Percentiles rank a stretch among this genome's conserved stretches.
phyloP scores from a whole-genome alignment of 1,140 invertebrate genomes.

The Conus betulinus region DNA sequence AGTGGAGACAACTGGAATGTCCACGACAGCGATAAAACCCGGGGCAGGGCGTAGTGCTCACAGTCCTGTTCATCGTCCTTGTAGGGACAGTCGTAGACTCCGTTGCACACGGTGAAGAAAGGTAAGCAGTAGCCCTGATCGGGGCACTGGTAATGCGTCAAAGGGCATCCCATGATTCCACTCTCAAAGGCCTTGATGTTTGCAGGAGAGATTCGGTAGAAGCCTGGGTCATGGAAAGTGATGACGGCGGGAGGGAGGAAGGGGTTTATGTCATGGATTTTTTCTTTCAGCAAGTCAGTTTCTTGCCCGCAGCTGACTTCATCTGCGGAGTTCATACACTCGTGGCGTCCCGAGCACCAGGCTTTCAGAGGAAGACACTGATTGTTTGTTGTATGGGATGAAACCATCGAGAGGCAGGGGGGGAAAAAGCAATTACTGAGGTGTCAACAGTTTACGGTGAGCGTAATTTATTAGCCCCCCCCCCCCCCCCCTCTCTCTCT shows the following conservation, averaged over 20 bases:
- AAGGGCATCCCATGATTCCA: not conserved
- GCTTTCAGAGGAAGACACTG: not conserved
- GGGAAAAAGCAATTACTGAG: too few species aligned
- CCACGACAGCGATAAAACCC: conserved; percentile 29
- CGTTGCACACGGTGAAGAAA: not conserved
- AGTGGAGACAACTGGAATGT: not conserved
- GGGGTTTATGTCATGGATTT: not conserved
- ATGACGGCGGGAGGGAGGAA: not conserved
- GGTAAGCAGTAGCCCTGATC: not conserved
- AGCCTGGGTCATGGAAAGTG: not conserved
- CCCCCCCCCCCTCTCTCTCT: too few species aligned
- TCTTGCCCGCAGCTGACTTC: not conserved
- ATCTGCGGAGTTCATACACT: not conserved
- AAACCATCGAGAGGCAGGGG: too few species aligned
- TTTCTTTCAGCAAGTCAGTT: not conserved
- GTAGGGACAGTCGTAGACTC: not conserved
- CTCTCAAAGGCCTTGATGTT: not conserved
- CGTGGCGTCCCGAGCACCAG: not conserved
- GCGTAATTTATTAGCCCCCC: too few species aligned
- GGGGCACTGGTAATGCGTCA: not conserved
- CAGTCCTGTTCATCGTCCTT: not conserved
- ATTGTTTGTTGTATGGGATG: too few species aligned
- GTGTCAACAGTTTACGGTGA: too few species aligned
- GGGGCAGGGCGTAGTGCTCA: not conserved
- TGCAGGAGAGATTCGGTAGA: not conserved